Evolutionary conservation across 2,888 invertebrate species (phyloP).

Genomic region (Archips xylosteana): DNA sequence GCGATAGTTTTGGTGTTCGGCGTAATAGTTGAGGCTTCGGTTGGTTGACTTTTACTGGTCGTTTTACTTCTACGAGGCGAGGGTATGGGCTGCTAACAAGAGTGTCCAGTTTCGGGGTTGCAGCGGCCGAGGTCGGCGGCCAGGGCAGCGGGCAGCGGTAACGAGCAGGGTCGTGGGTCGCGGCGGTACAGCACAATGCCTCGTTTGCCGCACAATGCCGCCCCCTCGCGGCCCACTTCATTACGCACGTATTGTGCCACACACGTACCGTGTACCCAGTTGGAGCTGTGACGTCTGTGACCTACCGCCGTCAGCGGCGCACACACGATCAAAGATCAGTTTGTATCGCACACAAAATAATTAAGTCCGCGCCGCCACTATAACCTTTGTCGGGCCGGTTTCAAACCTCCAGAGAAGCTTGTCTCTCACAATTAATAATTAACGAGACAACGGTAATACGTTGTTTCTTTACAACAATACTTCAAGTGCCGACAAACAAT

Average conservation of each 20-base stretch:
- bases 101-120: slow-evolving; percentile 48
- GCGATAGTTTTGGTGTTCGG: neutral
- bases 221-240: slow-evolving; percentile 83
- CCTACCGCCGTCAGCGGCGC: slow-evolving; percentile 70
- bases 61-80: too few species aligned
- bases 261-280: slow-evolving; percentile 59
- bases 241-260: slow-evolving; percentile 83
- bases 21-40: neutral
- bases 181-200: slow-evolving; percentile 67
- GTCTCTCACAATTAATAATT: slow-evolving; percentile 33
- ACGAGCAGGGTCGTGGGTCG: slow-evolving; percentile 77
- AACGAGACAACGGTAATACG: slow-evolving; percentile 18
- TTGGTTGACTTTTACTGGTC: neutral
- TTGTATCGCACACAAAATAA: slow-evolving; percentile 23
- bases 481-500: slow-evolving; percentile 9
- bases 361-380: slow-evolving; percentile 17
- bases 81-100: slow-evolving; percentile 53
- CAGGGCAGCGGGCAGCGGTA: slow-evolving; percentile 62
- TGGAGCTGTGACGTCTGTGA: slow-evolving; percentile 65
- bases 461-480: slow-evolving; percentile 18
- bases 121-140: slow-evolving; percentile 45
- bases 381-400: slow-evolving; percentile 19
- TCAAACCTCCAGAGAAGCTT: slow-evolving; percentile 7
- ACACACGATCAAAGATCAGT: slow-evolving; percentile 41
- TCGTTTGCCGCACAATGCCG: slow-evolving; percentile 81